Conservation (phyloP, 2,113 vertebrate genomes). For the Agapornis roseicollis region DNA sequence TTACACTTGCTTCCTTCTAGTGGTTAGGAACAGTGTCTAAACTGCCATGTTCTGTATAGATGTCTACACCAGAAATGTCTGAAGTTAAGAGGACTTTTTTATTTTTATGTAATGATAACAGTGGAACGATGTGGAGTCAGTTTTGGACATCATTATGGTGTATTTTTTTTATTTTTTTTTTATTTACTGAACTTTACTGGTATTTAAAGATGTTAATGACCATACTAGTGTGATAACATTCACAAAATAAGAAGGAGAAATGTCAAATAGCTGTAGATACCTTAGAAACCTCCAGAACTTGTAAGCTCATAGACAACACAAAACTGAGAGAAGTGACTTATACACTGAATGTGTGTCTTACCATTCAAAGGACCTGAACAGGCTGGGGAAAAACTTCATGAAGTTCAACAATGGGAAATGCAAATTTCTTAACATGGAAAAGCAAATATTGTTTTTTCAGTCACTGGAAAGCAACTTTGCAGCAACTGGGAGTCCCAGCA, state of each 20-base stretch:
- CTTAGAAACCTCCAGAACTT: background rate
- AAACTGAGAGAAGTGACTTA: background rate
- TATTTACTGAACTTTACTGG: background rate
- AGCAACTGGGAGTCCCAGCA: background rate
- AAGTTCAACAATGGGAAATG: background rate
- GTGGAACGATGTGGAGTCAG: background rate
- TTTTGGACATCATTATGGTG: background rate
- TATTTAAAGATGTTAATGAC: background rate
- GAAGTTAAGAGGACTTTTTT: background rate
- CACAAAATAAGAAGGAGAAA: background rate
- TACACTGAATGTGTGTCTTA: background rate
- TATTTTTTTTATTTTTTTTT: background rate
- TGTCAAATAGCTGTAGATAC: background rate
- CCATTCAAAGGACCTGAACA: background rate
- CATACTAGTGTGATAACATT: background rate
- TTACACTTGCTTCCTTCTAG: background rate
- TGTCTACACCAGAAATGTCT: rapidly evolving
- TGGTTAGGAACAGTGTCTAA: background rate
- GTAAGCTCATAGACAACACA: background rate
- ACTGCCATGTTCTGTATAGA: background rate
- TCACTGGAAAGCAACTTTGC: background rate
- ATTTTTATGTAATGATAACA: background rate
- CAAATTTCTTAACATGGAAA: background rate
- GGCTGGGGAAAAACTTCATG: background rate
- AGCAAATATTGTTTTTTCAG: background rate